Evolutionary conservation across 2,797 vertebrate genomes (phyloP).

Genomic region (Enteromius thamalakanensis): DNA sequence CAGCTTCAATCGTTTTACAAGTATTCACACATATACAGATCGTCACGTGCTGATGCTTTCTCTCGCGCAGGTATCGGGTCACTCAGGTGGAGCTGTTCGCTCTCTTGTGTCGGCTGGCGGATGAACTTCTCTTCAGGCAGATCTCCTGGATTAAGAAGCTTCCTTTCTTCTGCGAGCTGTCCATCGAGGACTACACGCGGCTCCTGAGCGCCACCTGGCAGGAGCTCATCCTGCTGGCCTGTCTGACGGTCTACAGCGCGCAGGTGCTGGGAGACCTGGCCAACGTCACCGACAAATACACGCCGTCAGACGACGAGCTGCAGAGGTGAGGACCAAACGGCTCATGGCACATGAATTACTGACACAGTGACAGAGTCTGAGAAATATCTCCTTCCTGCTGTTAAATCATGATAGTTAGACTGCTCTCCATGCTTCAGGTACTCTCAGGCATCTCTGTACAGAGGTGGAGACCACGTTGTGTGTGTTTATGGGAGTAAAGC

Average conservation of each 20-base stretch:
- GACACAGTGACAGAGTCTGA: not conserved
- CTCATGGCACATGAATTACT: not conserved
- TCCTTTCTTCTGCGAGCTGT: constrained; percentile 96
- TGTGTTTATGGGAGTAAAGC: not conserved
- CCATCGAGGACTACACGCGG: constrained; percentile 98
- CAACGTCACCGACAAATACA: constrained; percentile 95
- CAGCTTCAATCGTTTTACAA: not conserved
- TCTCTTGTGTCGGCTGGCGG: constrained; percentile 95
- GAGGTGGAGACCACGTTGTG: not conserved
- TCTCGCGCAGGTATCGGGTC: constrained; percentile 84
- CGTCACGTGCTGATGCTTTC: not conserved
- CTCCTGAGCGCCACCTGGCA: constrained; percentile 98
- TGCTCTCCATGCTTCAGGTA: constrained; percentile 46
- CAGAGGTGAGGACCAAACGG: constrained; percentile 84
- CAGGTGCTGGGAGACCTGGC: constrained; percentile 97
- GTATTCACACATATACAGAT: not conserved
- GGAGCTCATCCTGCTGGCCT: constrained; percentile 95
- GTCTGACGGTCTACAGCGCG: constrained; percentile 94
- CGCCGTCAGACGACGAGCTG: constrained; percentile 92
- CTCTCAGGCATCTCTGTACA: constrained; percentile 25
- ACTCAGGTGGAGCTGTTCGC: constrained; percentile 98
- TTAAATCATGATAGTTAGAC: constrained; percentile 30
- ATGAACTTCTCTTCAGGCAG: constrained; percentile 96
- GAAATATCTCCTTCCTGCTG: not conserved
- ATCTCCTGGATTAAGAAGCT: constrained; percentile 99